These are phyloP conservation scores for Ostrea denselamellosa DNA, from an alignment of 1,140 invertebrate species.

Conservation along the genomic window DNA sequence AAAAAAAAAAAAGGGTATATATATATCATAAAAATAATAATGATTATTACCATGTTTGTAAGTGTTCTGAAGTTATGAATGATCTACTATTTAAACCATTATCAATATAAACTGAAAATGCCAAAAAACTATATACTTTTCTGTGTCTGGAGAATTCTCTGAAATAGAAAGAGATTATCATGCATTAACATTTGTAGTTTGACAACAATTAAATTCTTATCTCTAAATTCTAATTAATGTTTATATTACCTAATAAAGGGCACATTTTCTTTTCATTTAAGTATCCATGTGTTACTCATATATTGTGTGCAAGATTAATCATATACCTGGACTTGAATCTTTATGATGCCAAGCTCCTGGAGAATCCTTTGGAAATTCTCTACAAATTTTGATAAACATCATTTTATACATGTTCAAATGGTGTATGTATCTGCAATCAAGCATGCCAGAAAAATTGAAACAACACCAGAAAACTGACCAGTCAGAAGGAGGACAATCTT, in stretches of 20 bases:
- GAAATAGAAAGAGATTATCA: not conserved
- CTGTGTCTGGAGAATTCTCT: conserved; percentile 2
- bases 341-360: conserved; percentile 9
- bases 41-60: too few relatives aligned
- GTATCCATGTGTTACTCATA: too few relatives aligned
- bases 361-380: conserved; percentile 22
- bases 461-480: too few relatives aligned
- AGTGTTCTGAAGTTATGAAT: too few relatives aligned
- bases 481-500: too few relatives aligned
- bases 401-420: not conserved
- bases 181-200: not conserved
- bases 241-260: too few relatives aligned
- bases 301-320: not conserved
- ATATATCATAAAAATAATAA: not conserved
- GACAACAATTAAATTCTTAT: not conserved
- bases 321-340: not conserved
- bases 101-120: not conserved
- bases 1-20: not conserved
- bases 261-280: too few relatives aligned
- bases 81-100: too few relatives aligned
- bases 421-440: too few relatives aligned
- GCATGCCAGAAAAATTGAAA: too few relatives aligned
- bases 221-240: not conserved
- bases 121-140: conserved; percentile 4
- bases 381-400: not conserved